Conservation (phyloP, 2,113 vertebrate species). For the Megalops atlanticus region DNA sequence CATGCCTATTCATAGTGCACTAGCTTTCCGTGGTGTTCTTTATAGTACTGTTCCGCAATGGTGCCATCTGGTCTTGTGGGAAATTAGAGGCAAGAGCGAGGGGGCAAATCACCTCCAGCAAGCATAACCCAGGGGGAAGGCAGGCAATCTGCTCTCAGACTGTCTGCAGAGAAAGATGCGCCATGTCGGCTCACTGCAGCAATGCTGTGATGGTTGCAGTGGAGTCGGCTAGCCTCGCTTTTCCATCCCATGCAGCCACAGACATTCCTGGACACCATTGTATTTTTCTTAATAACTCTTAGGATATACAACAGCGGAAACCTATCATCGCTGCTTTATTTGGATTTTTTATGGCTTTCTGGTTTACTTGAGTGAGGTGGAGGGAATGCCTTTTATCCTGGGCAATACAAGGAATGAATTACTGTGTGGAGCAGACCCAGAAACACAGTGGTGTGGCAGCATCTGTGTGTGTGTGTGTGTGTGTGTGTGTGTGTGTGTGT, state of each 20-base stretch:
- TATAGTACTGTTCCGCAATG: slow-evolving; percentile 65
- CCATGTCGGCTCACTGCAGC: neutral
- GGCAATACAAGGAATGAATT: neutral
- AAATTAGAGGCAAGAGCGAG: slow-evolving; percentile 71
- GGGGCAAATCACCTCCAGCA: slow-evolving; percentile 70
- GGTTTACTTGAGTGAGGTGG: neutral
- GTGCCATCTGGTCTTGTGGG: slow-evolving; percentile 78
- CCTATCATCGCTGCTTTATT: neutral
- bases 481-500: neutral
- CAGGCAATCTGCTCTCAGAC: slow-evolving; percentile 62
- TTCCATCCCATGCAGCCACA: neutral
- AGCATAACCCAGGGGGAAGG: slow-evolving; percentile 58
- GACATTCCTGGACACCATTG: neutral
- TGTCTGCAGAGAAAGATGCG: neutral
- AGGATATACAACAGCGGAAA: neutral
- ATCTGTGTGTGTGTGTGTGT: neutral
- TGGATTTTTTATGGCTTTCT: neutral
- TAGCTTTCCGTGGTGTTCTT: slow-evolving; percentile 50
- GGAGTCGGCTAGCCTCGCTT: no score
- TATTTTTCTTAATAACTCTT: neutral
- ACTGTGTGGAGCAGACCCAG: neutral
- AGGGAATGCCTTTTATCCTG: neutral
- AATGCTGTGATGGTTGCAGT: neutral
- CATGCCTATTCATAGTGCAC: slow-evolving; percentile 33
- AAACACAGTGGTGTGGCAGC: neutral